Evolutionary conservation across 2,888 invertebrate genomes (phyloP), one percentile per base, ranked within the genome.

Genomic region (Drosophila setosimentum): DNA sequence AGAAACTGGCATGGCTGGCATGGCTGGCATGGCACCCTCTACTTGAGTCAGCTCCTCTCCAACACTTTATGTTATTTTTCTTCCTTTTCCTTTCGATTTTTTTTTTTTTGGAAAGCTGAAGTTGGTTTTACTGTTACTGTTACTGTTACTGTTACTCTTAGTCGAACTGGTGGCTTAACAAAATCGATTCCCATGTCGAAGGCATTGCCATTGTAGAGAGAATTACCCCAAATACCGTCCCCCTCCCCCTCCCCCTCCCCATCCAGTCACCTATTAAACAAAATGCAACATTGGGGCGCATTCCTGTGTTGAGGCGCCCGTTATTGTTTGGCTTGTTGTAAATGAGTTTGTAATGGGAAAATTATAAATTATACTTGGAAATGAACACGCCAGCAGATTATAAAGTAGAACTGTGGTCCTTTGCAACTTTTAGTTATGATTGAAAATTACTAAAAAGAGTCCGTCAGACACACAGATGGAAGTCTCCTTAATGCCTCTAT

Each of bases 171-270:
- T 51, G 73, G 63, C 62, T 87, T 64, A 67, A 66, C 67, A 84
- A 84, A 75, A 84, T 84, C 84, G 84, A 84, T 84, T 83, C 62
- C 63, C 68, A 83, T 74, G 74, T 71, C 58, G 63, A 64, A 63
- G 65, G 61, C 55, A 66, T 59, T 48, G 60, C 63, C 59, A 30
- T 24, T 24, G 59, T 2, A n/a, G 10, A 10, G n/a, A 10, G 40
- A n/a, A 7, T 3, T 16, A 24, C 16, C 16, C 21, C 42, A 2
- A 11, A 11, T 11, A 2, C 11, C 11, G 2, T 1, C 40, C 21
- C 13, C 16, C 7, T 7, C 2, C 3, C 45, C 5, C n/a, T n/a
- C 11, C 4, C 4, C 4, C 0, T 1, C 4, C 4, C n/a, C n/a
- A n/a, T n/a, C n/a, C n/a, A n/a, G n/a, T n/a, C n/a, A n/a, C n/a